Evolutionary conservation across 1,140 invertebrate genomes (phyloP).

Genomic region (Eciton burchellii): DNA sequence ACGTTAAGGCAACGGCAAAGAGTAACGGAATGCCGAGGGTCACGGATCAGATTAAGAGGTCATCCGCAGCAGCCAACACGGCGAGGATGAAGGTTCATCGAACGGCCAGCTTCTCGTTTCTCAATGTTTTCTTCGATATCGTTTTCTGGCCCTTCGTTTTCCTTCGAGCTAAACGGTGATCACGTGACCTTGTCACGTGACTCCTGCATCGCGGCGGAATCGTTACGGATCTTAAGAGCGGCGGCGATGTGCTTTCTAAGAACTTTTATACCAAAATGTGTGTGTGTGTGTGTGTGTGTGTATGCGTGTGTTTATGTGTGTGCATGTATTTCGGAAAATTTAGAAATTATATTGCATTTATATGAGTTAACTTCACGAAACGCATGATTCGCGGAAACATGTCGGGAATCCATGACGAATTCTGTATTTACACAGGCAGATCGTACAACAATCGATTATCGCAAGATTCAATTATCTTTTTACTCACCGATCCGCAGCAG

Average conservation of each 20-base stretch:
- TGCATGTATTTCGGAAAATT: neutral
- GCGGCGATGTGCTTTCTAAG: neutral
- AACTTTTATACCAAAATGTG: neutral
- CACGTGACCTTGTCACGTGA: neutral
- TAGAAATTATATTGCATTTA: neutral
- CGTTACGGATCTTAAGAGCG: too few relatives aligned
- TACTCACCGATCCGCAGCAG: neutral
- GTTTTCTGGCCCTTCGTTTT: constrained; percentile 78
- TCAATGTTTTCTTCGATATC: constrained; percentile 75
- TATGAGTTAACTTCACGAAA: neutral
- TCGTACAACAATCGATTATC: neutral
- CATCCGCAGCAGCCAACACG: constrained; percentile 6
- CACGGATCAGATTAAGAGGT: constrained; percentile 20
- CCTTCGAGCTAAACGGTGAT: constrained; percentile 61
- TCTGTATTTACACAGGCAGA: too few relatives aligned
- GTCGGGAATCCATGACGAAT: neutral
- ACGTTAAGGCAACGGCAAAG: constrained; percentile 6
- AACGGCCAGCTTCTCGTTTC: constrained; percentile 64
- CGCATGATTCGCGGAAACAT: neutral
- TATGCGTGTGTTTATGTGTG: neutral
- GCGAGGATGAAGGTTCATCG: constrained; percentile 48
- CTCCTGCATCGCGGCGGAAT: too few relatives aligned
- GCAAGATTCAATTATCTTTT: neutral
- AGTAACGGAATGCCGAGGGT: constrained; percentile 19
- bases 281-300: neutral